These are phyloP conservation scores for Lottia scabra DNA, from an alignment of 2,888 invertebrate genomes.

Conservation along the genomic window DNA sequence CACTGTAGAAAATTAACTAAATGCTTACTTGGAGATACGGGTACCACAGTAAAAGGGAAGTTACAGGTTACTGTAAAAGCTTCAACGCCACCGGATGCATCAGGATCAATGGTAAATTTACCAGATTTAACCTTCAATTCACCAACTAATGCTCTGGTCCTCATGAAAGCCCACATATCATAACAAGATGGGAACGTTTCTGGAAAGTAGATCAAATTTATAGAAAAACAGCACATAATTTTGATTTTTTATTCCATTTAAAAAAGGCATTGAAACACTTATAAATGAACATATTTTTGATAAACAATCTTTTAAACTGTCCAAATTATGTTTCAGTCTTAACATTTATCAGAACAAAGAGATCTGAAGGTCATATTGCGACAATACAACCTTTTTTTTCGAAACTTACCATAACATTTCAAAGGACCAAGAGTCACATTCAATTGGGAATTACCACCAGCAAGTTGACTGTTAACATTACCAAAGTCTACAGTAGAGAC, in stretches of 20 bases:
- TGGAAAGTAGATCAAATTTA: not conserved
- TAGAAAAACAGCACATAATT: no score
- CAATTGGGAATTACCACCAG: not conserved
- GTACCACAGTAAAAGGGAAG: slow-evolving; percentile 5
- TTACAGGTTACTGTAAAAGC: slow-evolving; percentile 27
- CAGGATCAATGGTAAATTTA: slow-evolving; percentile 29
- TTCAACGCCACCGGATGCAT: not conserved
- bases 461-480: not conserved
- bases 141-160: slow-evolving; percentile 11
- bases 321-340: no score
- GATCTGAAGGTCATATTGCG: no score
- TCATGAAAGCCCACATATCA: slow-evolving; percentile 26
- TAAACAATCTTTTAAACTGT: no score
- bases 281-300: no score
- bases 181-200: slow-evolving; percentile 42
- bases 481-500: slow-evolving; percentile 12
- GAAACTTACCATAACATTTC: slow-evolving; percentile 27
- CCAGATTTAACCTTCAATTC: slow-evolving; percentile 22
- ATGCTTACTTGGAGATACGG: not conserved
- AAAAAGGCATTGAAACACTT: no score
- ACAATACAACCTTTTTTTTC: no score
- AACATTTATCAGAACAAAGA: no score
- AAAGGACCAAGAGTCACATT: slow-evolving; percentile 17
- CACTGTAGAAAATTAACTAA: no score
- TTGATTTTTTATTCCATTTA: no score